Evolutionary conservation across 1,140 invertebrate genomes (phyloP), one percentile per base, ranked within the genome.

Genomic region (Apis laboriosa): DNA sequence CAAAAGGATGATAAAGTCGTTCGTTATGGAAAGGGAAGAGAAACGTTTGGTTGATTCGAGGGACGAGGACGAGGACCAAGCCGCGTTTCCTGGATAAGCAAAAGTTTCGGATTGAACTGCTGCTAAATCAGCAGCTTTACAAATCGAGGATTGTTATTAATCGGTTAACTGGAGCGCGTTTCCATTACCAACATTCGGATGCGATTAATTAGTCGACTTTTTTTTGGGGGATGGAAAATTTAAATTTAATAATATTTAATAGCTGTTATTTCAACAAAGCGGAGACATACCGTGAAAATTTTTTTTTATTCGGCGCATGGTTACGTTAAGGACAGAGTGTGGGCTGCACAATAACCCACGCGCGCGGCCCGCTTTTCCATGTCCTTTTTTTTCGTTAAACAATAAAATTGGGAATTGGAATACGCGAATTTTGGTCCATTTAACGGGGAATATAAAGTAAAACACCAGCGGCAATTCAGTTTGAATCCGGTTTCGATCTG

Each of bases 71-170:
- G 24, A 24, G 43, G 56, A 68, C 61, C 34, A 51, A 67, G 63
- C 28, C 72, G 75, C 9, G 80, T 66, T 77, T 67, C 55, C 55
- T 53, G 51, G 8, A 21, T 77, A 55, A 68, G 80, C 55, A 68
- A 60, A 82, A 82, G n/a, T 82, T 68, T 74, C 60, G n/a, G n/a
- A 76, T 76, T 77, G 63, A 81, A 77, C 34, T 34, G 34, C 34
- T 13, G 79, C 53, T 24, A 58, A 81, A 81, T 81, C 64, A 68
- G 80, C 63, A 60, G 34, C 63, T 77, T 77, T 81, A 77, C 80
- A 68, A 76, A 77, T 81, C 63, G 28, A 9, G 17, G 34, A n/a
- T 51, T 12, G 13, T 34, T 19, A 75, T 80, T 80, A 80, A 75
- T 15, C 60, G 61, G 79, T 80, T 75, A 75, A 80, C 60, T 74